phyloP scores from a whole-genome alignment of 1,140 invertebrate genomes.

The Stratiolaelaps scimitus region DNA sequence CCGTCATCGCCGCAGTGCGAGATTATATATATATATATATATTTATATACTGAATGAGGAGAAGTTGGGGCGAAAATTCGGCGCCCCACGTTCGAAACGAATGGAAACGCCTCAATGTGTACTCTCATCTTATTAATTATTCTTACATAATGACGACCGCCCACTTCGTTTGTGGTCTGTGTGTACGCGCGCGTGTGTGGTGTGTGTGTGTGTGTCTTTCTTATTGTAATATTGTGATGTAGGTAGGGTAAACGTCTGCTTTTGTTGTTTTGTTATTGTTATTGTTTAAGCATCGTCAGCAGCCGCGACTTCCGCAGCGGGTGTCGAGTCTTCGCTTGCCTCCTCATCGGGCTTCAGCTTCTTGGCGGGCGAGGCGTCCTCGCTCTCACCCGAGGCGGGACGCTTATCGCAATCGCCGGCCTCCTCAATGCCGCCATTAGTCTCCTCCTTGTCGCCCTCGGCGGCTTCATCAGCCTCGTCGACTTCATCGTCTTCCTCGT shows the following conservation, averaged over 20 bases:
- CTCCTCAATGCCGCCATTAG: not conserved
- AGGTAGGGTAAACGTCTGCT: not conserved
- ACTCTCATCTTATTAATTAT: too few species aligned
- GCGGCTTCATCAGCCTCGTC: not conserved
- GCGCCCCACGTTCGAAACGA: too few species aligned
- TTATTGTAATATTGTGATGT: too few species aligned
- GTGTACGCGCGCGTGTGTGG: too few species aligned
- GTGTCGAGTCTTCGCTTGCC: constrained; percentile 10
- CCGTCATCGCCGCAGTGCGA: too few species aligned
- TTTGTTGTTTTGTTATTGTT: not conserved
- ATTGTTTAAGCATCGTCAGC: constrained; percentile 18
- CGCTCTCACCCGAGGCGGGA: not conserved
- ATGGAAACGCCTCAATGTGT: too few species aligned
- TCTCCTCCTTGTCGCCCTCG: constrained; percentile 11
- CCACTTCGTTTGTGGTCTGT: too few species aligned
- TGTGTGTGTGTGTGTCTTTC: too few species aligned
- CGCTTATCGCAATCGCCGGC: constrained; percentile 3
- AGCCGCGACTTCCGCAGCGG: constrained; percentile 1
- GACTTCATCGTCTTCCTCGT: constrained; percentile 16
- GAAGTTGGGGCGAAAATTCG: too few species aligned
- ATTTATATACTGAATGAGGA: too few species aligned
- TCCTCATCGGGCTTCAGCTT: constrained; percentile 21
- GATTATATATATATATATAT: too few species aligned
- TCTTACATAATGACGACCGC: too few species aligned
- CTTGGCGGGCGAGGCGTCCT: constrained; percentile 13